phyloP scores from a whole-genome alignment of 2,113 vertebrate genomes.

The Hipposideros armiger region DNA sequence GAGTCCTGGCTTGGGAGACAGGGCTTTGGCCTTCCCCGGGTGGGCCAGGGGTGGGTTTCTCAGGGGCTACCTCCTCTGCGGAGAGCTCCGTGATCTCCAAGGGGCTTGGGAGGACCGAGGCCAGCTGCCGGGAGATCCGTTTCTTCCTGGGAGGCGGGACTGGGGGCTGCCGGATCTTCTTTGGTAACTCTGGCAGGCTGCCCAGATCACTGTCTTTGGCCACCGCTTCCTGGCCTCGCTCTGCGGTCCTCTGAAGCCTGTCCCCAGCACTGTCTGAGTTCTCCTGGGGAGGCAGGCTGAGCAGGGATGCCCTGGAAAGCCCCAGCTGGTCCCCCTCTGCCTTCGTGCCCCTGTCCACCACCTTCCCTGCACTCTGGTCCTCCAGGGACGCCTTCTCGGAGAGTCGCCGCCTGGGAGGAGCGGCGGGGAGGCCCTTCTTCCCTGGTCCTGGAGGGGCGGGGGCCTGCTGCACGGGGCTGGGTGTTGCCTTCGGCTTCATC shows the following conservation, averaged over 20 bases:
- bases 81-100: neutral
- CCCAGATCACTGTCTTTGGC: neutral
- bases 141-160: constrained; percentile 83
- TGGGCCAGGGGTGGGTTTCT: rapidly evolving
- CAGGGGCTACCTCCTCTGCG: rapidly evolving
- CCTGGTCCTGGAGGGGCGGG: neutral
- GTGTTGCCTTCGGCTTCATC: neutral
- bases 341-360: neutral
- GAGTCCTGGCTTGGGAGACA: neutral
- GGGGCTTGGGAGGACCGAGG: neutral
- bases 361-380: neutral
- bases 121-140: constrained; percentile 75
- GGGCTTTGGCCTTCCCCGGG: neutral
- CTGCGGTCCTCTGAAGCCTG: constrained; percentile 24
- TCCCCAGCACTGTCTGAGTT: constrained; percentile 24
- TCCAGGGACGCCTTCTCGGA: constrained; percentile 57
- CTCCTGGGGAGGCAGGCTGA: neutral
- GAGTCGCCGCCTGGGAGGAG: constrained; percentile 71
- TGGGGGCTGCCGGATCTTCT: constrained; percentile 65
- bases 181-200: neutral
- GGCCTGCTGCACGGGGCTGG: constrained; percentile 10
- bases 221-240: constrained; percentile 52
- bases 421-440: constrained; percentile 60
- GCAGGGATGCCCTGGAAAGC: neutral
- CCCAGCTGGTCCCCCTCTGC: neutral